A percentile compares a stretch with the other conserved stretches of the same genome.
phyloP scores from a whole-genome alignment of 2,888 invertebrate genomes.

The Lamellibrachia satsuma region DNA sequence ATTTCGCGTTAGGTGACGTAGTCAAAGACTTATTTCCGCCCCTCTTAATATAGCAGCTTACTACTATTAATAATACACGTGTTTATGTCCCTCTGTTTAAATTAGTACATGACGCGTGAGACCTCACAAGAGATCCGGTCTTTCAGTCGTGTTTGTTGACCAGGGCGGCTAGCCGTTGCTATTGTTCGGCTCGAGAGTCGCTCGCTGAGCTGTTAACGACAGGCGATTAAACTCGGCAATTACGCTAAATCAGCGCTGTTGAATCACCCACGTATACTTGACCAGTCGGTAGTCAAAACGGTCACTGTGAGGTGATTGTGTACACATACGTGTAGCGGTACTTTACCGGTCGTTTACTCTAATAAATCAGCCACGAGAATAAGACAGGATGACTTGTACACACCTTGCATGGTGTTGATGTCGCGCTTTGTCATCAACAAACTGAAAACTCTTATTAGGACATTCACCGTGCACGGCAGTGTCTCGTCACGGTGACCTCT shows the following conservation, averaged over 20 bases:
- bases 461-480: not conserved
- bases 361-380: not conserved
- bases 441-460: not conserved
- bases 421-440: not conserved
- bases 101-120: not conserved
- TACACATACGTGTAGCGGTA: not conserved
- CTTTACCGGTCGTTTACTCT: not conserved
- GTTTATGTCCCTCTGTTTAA: not conserved
- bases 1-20: not conserved
- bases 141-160: not conserved
- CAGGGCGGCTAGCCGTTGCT: not conserved
- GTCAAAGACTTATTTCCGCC: not conserved
- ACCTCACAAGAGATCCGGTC: not conserved
- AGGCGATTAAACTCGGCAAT: not conserved
- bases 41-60: not conserved
- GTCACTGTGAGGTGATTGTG: not conserved
- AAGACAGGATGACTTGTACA: not conserved
- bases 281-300: not conserved
- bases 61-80: not conserved
- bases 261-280: not conserved
- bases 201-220: not conserved
- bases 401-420: not conserved
- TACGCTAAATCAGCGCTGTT: not conserved
- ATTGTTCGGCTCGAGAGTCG: not conserved
- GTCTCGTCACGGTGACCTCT: not conserved